Conservation (phyloP, 2,797 vertebrate species). For the Discoglossus pictus region DNA sequence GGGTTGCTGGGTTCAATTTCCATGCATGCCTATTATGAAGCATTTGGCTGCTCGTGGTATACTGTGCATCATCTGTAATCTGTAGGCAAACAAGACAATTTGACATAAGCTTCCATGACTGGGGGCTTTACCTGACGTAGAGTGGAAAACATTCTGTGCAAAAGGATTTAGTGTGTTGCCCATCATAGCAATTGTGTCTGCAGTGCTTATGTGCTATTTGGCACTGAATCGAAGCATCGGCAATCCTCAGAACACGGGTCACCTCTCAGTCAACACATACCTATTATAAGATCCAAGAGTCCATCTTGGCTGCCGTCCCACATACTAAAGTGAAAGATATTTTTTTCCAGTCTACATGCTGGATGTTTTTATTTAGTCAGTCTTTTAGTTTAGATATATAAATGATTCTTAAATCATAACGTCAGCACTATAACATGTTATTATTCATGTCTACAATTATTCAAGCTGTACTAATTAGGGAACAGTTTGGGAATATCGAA, state of each 20-base stretch:
- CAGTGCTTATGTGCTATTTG: conserved; percentile 51
- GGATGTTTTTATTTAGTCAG: conserved; percentile 28
- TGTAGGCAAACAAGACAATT: conserved; percentile 1
- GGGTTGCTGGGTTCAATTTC: conserved; percentile 14
- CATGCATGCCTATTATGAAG: conserved; percentile 11
- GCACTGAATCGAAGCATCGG: conserved; percentile 35
- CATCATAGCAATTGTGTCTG: conserved; percentile 53
- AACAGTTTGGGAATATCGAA: conserved; percentile 4
- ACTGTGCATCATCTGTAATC: no score
- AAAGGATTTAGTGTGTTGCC: conserved; percentile 60
- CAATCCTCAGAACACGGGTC: conserved; percentile 49
- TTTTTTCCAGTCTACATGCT: conserved; percentile 57
- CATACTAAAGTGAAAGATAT: conserved; percentile 62
- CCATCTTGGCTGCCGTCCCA: conserved; percentile 60
- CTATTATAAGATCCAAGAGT: conserved; percentile 62
- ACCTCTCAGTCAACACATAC: conserved; percentile 64
- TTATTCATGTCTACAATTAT: conserved; percentile 32
- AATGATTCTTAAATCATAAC: conserved; percentile 16
- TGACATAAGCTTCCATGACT: neutral
- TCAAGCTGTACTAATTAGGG: conserved; percentile 20
- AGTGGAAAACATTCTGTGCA: conserved; percentile 56
- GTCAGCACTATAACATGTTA: conserved; percentile 21
- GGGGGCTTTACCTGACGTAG: neutral
- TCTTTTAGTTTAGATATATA: conserved; percentile 16
- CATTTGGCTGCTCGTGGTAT: neutral